Conservation (phyloP, 2,888 invertebrate species). For the Amiota minor region DNA sequence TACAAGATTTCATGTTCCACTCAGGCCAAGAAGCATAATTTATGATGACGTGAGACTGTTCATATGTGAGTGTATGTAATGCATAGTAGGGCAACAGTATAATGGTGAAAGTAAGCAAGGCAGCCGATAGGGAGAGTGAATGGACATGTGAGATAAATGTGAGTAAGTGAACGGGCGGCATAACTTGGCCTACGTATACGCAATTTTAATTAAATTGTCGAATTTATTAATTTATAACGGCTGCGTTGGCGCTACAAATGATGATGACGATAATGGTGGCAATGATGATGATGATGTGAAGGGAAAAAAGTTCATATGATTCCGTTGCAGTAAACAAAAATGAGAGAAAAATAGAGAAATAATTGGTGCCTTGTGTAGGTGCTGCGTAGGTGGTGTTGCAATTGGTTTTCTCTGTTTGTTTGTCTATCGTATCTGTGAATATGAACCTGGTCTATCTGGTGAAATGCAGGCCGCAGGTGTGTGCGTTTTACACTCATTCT, state of each 20-base stretch:
- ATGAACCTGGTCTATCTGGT: no score
- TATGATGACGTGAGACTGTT: slow-evolving; percentile 13
- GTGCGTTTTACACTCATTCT: slow-evolving; percentile 42
- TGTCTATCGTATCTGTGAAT: no score
- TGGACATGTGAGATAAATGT: no score
- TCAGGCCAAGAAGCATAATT: slow-evolving; percentile 25
- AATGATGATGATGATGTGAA: background rate
- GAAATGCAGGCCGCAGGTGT: slow-evolving; percentile 1
- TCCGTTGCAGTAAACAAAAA: background rate
- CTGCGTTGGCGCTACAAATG: background rate
- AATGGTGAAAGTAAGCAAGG: background rate
- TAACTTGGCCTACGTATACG: slow-evolving; percentile 41
- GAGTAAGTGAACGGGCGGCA: background rate
- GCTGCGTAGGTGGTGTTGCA: slow-evolving; percentile 6
- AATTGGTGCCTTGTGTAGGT: background rate
- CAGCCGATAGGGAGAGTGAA: background rate
- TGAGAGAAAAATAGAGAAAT: slow-evolving; percentile 11
- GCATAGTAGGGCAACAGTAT: background rate
- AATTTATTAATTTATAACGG: slow-evolving; percentile 59
- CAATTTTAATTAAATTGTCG: slow-evolving; percentile 55
- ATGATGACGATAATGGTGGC: background rate
- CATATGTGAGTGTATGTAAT: background rate
- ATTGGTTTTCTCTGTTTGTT: slow-evolving; percentile 8
- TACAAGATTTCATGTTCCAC: slow-evolving; percentile 39
- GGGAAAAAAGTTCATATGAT: background rate